phyloP scores from a whole-genome alignment of 2,797 vertebrate species.

The Pipistrellus pygmaeus region DNA sequence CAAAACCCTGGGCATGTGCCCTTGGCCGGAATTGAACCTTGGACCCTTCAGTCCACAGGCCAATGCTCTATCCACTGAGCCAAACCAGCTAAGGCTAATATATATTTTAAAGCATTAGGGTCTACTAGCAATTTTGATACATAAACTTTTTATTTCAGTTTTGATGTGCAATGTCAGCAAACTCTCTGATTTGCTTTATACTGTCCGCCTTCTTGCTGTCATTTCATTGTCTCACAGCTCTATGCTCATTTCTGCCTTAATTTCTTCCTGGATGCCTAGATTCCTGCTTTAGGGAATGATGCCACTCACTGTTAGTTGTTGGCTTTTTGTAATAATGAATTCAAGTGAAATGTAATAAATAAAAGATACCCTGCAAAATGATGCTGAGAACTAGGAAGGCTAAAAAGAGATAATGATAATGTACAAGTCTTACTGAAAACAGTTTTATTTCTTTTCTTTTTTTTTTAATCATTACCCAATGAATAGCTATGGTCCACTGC shows the following conservation, averaged over 20 bases:
- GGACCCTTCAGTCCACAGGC: too few relatives aligned
- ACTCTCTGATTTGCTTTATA: constrained; percentile 32
- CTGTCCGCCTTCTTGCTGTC: neutral
- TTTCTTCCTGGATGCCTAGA: constrained; percentile 13
- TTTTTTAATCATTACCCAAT: neutral
- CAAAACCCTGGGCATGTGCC: too few relatives aligned
- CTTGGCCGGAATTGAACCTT: too few relatives aligned
- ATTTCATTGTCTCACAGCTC: constrained; percentile 61
- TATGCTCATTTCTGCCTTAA: constrained; percentile 59
- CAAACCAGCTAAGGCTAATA: too few relatives aligned
- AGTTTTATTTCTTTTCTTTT: neutral
- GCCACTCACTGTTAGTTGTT: neutral
- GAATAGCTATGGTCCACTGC: neutral
- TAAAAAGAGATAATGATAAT: neutral
- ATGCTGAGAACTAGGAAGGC: neutral
- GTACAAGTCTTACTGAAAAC: neutral
- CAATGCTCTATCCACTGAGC: too few relatives aligned
- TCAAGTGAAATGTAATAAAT: constrained; percentile 29
- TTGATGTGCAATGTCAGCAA: constrained; percentile 59
- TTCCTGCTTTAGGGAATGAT: constrained; percentile 45
- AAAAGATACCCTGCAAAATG: constrained; percentile 41
- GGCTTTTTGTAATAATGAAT: constrained; percentile 46
- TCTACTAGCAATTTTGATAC: neutral
- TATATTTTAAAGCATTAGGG: neutral
- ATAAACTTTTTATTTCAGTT: constrained; percentile 31